Percentiles rank a stretch among this genome's conserved stretches.
phyloP scores from a whole-genome alignment of 2,888 invertebrate genomes.

The Oscheius sp. region DNA sequence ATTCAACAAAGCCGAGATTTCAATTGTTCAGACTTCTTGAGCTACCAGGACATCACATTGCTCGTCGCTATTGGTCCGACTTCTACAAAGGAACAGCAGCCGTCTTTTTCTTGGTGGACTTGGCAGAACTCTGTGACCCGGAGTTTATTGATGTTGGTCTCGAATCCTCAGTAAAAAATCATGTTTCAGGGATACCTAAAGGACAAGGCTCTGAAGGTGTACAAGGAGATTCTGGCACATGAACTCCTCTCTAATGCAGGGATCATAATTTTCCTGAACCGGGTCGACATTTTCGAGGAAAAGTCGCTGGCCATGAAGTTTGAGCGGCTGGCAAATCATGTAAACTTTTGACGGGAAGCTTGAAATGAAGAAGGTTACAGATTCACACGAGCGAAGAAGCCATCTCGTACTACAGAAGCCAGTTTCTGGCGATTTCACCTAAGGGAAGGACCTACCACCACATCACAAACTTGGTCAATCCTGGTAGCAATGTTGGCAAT shows the following conservation, averaged over 20 bases:
- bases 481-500: conserved; percentile 9
- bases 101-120: conserved; percentile 54
- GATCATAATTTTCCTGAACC: conserved; percentile 50
- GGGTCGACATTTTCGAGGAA: conserved; percentile 52
- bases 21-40: conserved; percentile 48
- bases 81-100: conserved; percentile 46
- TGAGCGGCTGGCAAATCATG: conserved; percentile 44
- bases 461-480: conserved; percentile 35
- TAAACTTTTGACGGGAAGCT: conserved; percentile 6
- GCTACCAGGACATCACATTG: conserved; percentile 61
- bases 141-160: conserved; percentile 50
- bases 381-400: conserved; percentile 46
- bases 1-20: too few species aligned
- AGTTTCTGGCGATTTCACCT: conserved; percentile 43
- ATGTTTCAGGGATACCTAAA: conserved; percentile 53
- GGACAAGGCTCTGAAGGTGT: conserved; percentile 51
- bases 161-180: not conserved
- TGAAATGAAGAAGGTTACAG: conserved; percentile 6
- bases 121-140: conserved; percentile 55
- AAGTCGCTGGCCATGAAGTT: conserved; percentile 48
- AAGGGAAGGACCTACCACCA: conserved; percentile 45
- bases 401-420: conserved; percentile 44
- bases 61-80: conserved; percentile 48
- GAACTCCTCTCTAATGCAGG: conserved; percentile 31
- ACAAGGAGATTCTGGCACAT: conserved; percentile 38